These are phyloP conservation scores for Chirona hameri DNA, from an alignment of 2,888 invertebrate genomes.

Conservation along the genomic window DNA sequence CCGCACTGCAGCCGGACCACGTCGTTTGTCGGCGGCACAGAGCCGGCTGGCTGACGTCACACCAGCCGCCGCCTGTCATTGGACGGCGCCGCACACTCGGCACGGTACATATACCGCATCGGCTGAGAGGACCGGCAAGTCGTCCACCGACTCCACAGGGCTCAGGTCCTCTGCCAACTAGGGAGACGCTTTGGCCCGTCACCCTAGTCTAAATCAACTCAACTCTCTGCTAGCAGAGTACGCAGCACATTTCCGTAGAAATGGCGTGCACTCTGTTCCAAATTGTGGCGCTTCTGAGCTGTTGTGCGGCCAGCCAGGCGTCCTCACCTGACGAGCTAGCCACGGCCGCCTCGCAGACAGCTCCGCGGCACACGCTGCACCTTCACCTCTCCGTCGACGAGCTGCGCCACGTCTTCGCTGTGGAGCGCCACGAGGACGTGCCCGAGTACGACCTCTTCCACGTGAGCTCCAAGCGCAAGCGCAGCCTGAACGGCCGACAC, in stretches of 20 bases:
- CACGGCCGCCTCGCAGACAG: constrained; percentile 32
- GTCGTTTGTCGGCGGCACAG: not conserved
- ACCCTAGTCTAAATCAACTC: not conserved
- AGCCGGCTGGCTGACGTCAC: not conserved
- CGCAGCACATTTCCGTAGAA: not conserved
- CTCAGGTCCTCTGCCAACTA: not conserved
- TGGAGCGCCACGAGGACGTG: not conserved
- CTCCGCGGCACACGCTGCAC: constrained; percentile 32
- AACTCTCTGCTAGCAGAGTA: not conserved
- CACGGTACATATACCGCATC: not conserved
- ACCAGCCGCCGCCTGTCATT: not conserved
- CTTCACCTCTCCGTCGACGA: constrained; percentile 2
- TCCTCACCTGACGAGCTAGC: not conserved
- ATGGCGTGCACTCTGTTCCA: not conserved
- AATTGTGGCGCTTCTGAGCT: not conserved
- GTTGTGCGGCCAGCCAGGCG: not conserved
- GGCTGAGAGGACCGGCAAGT: not conserved
- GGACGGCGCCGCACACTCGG: not conserved
- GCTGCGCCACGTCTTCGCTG: not conserved
- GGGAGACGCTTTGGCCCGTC: constrained; percentile 1
- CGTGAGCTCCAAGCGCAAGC: not conserved
- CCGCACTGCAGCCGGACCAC: not conserved
- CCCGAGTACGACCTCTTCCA: constrained; percentile 12
- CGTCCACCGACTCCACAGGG: not conserved
- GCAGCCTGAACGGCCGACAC: not conserved